Percentiles rank a stretch among this genome's conserved stretches.
These are phyloP conservation scores for Melinaea marsaeus DNA, from an alignment of 2,888 invertebrate species.

Conservation along the genomic window DNA sequence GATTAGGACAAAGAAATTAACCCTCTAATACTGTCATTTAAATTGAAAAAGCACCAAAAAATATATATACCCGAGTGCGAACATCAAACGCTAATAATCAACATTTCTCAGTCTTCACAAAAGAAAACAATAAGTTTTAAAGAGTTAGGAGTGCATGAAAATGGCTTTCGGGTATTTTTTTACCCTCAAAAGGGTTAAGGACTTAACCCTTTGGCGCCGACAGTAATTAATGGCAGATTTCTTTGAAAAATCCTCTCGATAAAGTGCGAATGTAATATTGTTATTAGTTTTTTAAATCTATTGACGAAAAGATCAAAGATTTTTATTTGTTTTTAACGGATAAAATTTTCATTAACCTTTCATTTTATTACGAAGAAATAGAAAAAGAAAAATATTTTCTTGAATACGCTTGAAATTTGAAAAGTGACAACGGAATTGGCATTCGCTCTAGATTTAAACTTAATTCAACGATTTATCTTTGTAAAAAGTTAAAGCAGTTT, in stretches of 20 bases:
- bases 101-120: constrained; percentile 68
- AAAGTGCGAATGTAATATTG: constrained; percentile 48
- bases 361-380: too few species aligned
- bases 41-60: constrained; percentile 33
- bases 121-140: constrained; percentile 73
- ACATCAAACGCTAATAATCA: constrained; percentile 70
- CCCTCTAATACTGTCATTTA: constrained; percentile 29
- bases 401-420: neutral
- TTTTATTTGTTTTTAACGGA: constrained; percentile 1
- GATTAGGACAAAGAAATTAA: constrained; percentile 24
- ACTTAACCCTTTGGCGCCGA: constrained; percentile 62
- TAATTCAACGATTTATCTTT: too few species aligned
- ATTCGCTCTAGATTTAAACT: too few species aligned
- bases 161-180: constrained; percentile 59
- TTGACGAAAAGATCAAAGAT: constrained; percentile 23
- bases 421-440: too few species aligned
- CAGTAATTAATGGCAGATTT: constrained; percentile 68
- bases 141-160: constrained; percentile 64
- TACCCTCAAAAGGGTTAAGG: constrained; percentile 60
- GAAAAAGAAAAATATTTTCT: neutral
- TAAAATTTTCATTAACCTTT: neutral
- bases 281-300: constrained; percentile 36
- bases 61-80: constrained; percentile 37
- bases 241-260: constrained; percentile 48
- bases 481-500: too few species aligned